Evolutionary conservation across 2,113 vertebrate genomes (phyloP).

Genomic region (Falcunculus frontatus): DNA sequence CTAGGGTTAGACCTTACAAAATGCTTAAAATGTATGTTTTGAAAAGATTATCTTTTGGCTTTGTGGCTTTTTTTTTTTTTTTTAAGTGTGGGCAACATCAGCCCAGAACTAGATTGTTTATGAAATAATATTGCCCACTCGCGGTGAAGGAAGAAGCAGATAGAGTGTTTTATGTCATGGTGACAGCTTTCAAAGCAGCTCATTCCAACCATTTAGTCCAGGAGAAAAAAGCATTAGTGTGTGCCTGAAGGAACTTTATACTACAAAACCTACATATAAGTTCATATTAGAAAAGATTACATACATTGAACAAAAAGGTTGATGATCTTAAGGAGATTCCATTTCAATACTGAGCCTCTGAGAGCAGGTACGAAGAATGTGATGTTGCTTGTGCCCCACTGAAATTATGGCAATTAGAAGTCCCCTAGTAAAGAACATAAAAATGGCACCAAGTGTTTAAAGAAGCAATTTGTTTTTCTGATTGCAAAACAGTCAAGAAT

Average conservation of each 20-base stretch:
- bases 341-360: not conserved
- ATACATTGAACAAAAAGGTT: conserved; percentile 30
- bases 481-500: not conserved
- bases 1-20: conserved; percentile 6
- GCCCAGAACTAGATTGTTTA: conserved; percentile 30
- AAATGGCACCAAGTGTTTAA: not conserved
- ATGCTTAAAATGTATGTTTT: conserved; percentile 41
- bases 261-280: conserved; percentile 25
- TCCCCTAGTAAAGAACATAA: not conserved
- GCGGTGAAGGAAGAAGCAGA: conserved; percentile 60
- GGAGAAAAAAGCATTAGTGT: conserved; percentile 61
- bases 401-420: not conserved
- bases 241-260: conserved; percentile 56
- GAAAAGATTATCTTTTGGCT: conserved; percentile 11
- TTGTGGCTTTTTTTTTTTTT: not conserved
- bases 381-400: not conserved
- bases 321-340: conserved; percentile 9
- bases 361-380: not conserved
- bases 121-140: conserved; percentile 72
- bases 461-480: not conserved
- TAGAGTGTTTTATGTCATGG: conserved; percentile 69
- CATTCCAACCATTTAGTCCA: conserved; percentile 65
- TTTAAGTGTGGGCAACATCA: conserved; percentile 21
- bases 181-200: conserved; percentile 71
- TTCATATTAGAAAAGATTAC: conserved; percentile 44